phyloP scores from a whole-genome alignment of 2,797 vertebrate genomes.

The Neosilurus hyrtlii region DNA sequence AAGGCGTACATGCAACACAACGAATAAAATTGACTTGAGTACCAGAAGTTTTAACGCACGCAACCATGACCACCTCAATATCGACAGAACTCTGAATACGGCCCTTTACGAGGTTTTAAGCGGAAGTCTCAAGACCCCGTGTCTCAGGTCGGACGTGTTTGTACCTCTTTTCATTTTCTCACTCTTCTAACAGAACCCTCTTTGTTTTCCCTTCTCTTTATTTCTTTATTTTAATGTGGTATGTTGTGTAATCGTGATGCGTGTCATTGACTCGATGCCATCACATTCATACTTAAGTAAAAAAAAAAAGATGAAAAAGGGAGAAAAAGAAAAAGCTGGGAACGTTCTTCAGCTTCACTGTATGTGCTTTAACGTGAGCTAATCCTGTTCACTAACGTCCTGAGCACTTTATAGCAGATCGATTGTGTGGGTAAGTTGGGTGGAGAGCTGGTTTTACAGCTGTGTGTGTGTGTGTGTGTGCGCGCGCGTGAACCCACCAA shows the following conservation, averaged over 20 bases:
- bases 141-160: slow-evolving; percentile 10
- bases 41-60: neutral
- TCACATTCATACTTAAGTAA: neutral
- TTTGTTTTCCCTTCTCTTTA: neutral
- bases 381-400: slow-evolving; percentile 33
- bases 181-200: neutral
- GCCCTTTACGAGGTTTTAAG: neutral
- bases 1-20: neutral
- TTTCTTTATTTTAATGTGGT: neutral
- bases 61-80: neutral
- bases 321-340: neutral
- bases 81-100: neutral
- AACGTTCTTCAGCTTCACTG: slow-evolving; percentile 4
- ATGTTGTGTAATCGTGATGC: neutral
- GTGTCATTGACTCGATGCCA: neutral
- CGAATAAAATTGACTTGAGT: too few relatives aligned
- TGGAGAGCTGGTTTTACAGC: slow-evolving; percentile 2
- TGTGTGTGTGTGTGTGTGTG: neutral
- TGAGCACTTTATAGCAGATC: slow-evolving; percentile 52
- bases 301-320: neutral
- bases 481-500: slow-evolving; percentile 5
- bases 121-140: neutral
- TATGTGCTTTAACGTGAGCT: slow-evolving; percentile 33
- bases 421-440: slow-evolving; percentile 13
- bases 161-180: neutral